phyloP scores from a whole-genome alignment of 2,888 invertebrate genomes.

The Drosophila demipolita region DNA sequence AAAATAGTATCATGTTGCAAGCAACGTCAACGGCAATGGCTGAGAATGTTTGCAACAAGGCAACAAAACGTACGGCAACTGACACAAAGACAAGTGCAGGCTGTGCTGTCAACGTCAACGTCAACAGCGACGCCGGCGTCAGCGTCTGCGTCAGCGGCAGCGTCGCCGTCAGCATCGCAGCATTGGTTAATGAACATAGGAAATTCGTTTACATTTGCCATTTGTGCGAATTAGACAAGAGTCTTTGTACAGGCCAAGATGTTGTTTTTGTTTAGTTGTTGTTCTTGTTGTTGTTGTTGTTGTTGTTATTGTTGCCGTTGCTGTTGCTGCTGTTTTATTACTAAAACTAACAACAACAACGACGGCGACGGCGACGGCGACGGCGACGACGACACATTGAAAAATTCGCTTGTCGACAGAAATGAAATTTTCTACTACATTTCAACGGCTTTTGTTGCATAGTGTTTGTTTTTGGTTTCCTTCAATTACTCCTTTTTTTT shows the following conservation, averaged over 20 bases:
- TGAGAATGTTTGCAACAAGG: conserved; percentile 36
- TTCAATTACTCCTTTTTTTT: conserved; percentile 7
- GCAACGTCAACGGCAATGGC: conserved; percentile 20
- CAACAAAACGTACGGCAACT: conserved; percentile 39
- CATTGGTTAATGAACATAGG: conserved; percentile 69
- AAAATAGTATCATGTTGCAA: conserved; percentile 76
- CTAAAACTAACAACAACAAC: conserved; percentile 46
- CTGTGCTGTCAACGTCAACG: conserved; percentile 35
- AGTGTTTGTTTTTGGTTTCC: conserved; percentile 43
- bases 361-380: conserved; percentile 41
- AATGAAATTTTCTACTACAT: conserved; percentile 64
- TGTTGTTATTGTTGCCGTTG: conserved; percentile 13
- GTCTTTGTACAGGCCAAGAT: conserved; percentile 50
- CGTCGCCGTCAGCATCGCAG: conserved; percentile 14
- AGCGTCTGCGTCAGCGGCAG: conserved; percentile 15
- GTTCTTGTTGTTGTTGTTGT: conserved; percentile 10
- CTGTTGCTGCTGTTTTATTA: conserved; percentile 57
- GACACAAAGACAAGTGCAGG: conserved; percentile 54
- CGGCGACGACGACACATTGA: conserved; percentile 52
- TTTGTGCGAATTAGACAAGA: conserved; percentile 74
- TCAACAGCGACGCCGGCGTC: conserved; percentile 1
- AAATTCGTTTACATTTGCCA: conserved; percentile 78
- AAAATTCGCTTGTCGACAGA: conserved; percentile 66
- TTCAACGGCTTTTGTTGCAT: conserved; percentile 65
- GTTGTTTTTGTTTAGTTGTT: not conserved